Base-by-base conservation (phyloP, 1,140 invertebrate species). In the Drusus annulatus region DNA sequence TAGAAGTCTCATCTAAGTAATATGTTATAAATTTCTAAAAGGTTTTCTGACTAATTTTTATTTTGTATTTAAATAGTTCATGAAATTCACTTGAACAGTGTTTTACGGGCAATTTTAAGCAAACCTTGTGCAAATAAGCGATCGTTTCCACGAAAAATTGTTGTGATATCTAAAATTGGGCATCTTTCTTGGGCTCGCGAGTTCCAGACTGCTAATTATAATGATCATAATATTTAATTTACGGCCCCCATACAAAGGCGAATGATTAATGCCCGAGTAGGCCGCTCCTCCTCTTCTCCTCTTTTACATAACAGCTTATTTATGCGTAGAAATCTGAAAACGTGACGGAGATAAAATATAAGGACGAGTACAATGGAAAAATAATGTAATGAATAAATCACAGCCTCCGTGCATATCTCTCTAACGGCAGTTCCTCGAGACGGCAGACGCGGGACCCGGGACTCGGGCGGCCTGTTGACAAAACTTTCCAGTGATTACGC, bases 311-410 rank as follows among this genome's bases (percentile, higher is more conserved):
- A 82, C 81, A 65, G 74, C 81, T 82, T 82, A 82, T 82, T 82
- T 82, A 80, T 82, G 81, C 68, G 75, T 78, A 82, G 78, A 82
- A 82, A 80, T 82, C 76, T 82, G 74, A 60, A 82, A 79, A 80
- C 76, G 69, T 75, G 73, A 73, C 23, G 31, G 65, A 78, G 81
- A 82, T 82, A 82, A 80, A 82, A 80, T 82, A 71, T 80, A 62
- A 73, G 77, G 63, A 78, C 5, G 50, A 78, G 68, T 79, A 82
- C 81, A 82, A 82, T 80, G 78, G 81, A 82, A 82, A 82, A 82
- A 82, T 82, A 80, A 82, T 80, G 75, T 82, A 82, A 80, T 80
- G 81, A 78, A 82, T 82, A 80, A 82, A 82, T 82, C 81, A 82
- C 78, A 51, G 68, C 62, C 50, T 8, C 76, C 51, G 28, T 71